Evolutionary conservation across 35 echinoderm and acorn worm species (phyloP).

Genomic region (Diadema setosum): DNA sequence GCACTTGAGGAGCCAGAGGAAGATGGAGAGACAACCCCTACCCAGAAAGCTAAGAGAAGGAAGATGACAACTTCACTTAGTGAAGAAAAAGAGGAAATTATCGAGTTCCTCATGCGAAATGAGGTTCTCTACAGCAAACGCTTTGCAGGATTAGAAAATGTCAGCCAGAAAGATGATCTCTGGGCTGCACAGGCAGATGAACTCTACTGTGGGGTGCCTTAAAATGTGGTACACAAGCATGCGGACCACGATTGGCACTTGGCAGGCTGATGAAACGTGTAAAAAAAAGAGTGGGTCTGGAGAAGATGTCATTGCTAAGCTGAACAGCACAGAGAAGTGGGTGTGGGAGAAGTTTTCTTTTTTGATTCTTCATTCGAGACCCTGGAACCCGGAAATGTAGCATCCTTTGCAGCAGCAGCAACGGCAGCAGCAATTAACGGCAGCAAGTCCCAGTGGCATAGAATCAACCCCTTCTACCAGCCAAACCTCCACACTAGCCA

Average conservation of each 20-base stretch:
- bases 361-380: not conserved
- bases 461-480: not conserved
- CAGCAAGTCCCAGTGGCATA: not conserved
- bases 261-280: not conserved
- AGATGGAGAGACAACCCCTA: too few species aligned
- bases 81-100: too few species aligned
- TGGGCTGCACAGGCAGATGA: not conserved
- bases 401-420: not conserved
- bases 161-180: not conserved
- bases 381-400: not conserved
- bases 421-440: not conserved
- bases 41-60: not conserved
- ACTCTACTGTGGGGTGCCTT: not conserved
- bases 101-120: not conserved
- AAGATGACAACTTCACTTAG: not conserved
- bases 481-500: not conserved
- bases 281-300: not conserved
- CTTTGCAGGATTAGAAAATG: not conserved
- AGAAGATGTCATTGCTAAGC: not conserved
- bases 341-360: not conserved
- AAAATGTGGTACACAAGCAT: not conserved
- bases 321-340: not conserved
- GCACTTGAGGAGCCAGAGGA: too few species aligned
- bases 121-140: not conserved
- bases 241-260: not conserved